Evolutionary conservation across 2,113 vertebrate genomes (phyloP), one percentile per base, ranked within the genome.

Genomic region (Stigmatopora nigra): DNA sequence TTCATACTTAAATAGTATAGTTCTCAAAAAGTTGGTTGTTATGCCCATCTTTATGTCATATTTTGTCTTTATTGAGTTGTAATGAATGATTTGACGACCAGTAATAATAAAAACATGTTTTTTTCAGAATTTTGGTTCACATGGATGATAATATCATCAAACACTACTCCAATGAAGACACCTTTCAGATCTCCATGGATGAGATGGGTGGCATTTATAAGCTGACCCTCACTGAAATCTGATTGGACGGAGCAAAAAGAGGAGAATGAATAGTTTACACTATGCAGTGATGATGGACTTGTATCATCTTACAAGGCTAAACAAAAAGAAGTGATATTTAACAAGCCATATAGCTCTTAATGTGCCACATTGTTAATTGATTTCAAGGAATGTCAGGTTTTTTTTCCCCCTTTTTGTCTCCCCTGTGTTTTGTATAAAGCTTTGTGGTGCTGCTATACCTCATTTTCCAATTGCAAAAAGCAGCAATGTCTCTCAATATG

Each of bases 81-180:
- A 3, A 31, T 31, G 25, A 11, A 53, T 19, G n/a, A 20, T 7
- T 4, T 60, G 11, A 60, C n/a, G 10, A 36, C 41, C 45, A 17
- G 13, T 20, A 58, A 5, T 25, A 4, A 12, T n/a, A 8, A 16
- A 17, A 16, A 17, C 36, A 6, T 61, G 16, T 61, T 25, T 57
- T 57, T 45, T 61, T 15, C 79, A 99, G 97, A 78, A 99, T 99
- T 80, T 86, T 99, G 71, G 95, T 99, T 70, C 94, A 99, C 85
- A 99, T 99, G 96, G 97, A 99, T 0, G 97, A 99, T 89, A 99
- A 98, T 85, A 99, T 99, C 22, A 93, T 99, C 89, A 96, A 94
- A 77, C 97, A 99, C 75, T 99, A 99, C 79, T 99, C 96, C 67
- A 99, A 99, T 1, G 97, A 99, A 80, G 97, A 99, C 87, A 99